A percentile compares a stretch with the other conserved stretches of the same genome.
Evolutionary conservation across 1,140 invertebrate genomes (phyloP).

Genomic region (Vanessa tameamea): DNA sequence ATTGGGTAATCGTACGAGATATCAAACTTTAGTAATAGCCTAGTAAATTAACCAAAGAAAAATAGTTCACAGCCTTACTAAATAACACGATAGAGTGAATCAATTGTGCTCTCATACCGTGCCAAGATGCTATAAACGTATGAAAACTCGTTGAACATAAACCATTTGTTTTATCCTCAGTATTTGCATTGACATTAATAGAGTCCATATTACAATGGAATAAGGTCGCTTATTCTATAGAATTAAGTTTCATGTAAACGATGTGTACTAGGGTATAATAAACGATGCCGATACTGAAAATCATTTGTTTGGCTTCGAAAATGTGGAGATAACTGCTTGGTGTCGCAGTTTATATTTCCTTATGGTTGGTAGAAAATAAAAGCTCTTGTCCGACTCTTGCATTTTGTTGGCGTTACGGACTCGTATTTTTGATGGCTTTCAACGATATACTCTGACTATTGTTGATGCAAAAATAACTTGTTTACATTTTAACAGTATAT

Average conservation of each 20-base stretch:
- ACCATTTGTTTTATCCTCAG: constrained; percentile 53
- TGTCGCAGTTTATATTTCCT: constrained; percentile 36
- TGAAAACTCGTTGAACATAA: constrained; percentile 58
- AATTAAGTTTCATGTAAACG: constrained; percentile 36
- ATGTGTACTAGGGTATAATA: constrained; percentile 52
- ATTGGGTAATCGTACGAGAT: neutral
- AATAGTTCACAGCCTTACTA: constrained; percentile 22
- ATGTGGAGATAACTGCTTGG: constrained; percentile 43
- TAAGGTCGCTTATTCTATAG: constrained; percentile 41
- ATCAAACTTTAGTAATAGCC: neutral
- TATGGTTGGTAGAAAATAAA: constrained; percentile 29
- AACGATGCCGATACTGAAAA: constrained; percentile 59
- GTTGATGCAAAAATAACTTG: neutral
- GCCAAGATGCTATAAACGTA: constrained; percentile 65
- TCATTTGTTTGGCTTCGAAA: constrained; percentile 63
- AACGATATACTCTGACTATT: neutral
- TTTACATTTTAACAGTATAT: neutral
- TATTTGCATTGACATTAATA: constrained; percentile 34
- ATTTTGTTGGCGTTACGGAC: constrained; percentile 23
- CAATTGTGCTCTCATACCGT: constrained; percentile 63
- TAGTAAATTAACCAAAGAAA: constrained; percentile 6
- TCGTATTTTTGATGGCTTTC: constrained; percentile 23
- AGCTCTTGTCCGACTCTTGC: constrained; percentile 4
- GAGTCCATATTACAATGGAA: constrained; percentile 32
- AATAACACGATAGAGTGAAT: constrained; percentile 56